A percentile compares a stretch with the other conserved stretches of the same genome.
phyloP scores from a whole-genome alignment of 2,113 vertebrate genomes.

The Callopanchax toddi region DNA sequence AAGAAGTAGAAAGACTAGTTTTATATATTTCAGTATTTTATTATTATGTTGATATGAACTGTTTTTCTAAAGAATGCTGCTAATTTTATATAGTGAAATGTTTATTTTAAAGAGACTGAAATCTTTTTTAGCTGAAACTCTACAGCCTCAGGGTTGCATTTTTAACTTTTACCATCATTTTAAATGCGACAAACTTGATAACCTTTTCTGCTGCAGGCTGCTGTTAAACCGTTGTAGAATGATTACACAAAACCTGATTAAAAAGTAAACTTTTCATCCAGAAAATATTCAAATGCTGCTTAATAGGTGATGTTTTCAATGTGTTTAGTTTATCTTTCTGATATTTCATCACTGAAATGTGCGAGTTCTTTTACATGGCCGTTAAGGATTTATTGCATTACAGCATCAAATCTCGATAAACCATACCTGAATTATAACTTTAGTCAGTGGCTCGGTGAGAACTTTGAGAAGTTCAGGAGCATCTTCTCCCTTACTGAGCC shows the following conservation, averaged over 20 bases:
- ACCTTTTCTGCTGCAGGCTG: too few species aligned
- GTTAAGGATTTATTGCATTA: neutral
- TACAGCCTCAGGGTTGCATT: neutral
- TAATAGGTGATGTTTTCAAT: slow-evolving; percentile 1
- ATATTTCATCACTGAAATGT: neutral
- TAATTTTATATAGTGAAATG: too few species aligned
- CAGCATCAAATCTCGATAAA: too few species aligned
- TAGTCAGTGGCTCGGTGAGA: slow-evolving; percentile 88
- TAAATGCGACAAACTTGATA: neutral
- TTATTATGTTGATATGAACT: too few species aligned
- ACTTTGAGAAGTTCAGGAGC: slow-evolving; percentile 88
- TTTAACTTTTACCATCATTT: neutral
- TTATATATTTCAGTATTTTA: too few species aligned
- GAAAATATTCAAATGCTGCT: neutral
- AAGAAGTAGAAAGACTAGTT: too few species aligned
- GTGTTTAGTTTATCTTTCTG: neutral
- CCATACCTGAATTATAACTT: slow-evolving; percentile 86
- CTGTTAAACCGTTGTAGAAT: neutral
- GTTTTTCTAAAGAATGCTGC: too few species aligned
- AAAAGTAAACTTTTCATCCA: slow-evolving; percentile 2
- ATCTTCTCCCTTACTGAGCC: slow-evolving; percentile 82
- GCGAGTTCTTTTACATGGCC: neutral
- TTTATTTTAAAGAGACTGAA: too few species aligned
- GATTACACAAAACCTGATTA: neutral
- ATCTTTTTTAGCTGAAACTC: too few species aligned